Evolutionary conservation across 2,888 invertebrate species (phyloP), one percentile per base, ranked within the genome.

Genomic region (Hyposoter didymator): DNA sequence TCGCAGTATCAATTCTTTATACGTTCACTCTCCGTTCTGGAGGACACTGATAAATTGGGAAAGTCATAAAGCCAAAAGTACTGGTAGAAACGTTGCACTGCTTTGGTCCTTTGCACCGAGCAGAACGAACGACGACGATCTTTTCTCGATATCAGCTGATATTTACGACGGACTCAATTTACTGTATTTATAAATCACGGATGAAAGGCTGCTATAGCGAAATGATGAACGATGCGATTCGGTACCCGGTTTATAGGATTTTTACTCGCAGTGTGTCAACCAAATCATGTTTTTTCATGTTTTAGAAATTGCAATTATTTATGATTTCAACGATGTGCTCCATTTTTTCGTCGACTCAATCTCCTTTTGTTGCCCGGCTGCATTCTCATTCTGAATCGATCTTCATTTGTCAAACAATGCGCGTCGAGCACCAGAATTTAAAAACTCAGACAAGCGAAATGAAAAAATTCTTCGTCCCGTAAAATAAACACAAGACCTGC

Each of bases 41-140:
- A 62, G 28, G 10, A n/a, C 59, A 62, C 28, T 62, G 74, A 74
- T 59, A 73, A 73, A 73, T 59, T 39, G 55, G n/a, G 19, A 39
- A 14, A 73, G 73, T 55, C 22, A 49, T 73, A 59, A 39, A 59
- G 59, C 73, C 22, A 22, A 19, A 22, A 12, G 22, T 19, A 39
- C 39, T 39, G n/a, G 35, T 4, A 10, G 72, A 35, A 72, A 72
- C 39, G 52, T 72, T 72, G 72, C 8, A 55, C 72, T 47, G 43
- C 43, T 17, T 35, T 52, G n/a, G 47, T 72, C 32, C 28, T 19
- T 35, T 28, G 35, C 39, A 4, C 52, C 47, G 4, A 52, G 28
- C 72, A 52, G n/a, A 39, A 39, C 72, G 12, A 55, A 72, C 52
- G 72, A 72, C 72, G 28, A 39, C 49, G 19, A 10, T 49, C 19